Base-by-base conservation (phyloP, 2,888 invertebrate genomes). In the Drosophila stalkeri region DNA sequence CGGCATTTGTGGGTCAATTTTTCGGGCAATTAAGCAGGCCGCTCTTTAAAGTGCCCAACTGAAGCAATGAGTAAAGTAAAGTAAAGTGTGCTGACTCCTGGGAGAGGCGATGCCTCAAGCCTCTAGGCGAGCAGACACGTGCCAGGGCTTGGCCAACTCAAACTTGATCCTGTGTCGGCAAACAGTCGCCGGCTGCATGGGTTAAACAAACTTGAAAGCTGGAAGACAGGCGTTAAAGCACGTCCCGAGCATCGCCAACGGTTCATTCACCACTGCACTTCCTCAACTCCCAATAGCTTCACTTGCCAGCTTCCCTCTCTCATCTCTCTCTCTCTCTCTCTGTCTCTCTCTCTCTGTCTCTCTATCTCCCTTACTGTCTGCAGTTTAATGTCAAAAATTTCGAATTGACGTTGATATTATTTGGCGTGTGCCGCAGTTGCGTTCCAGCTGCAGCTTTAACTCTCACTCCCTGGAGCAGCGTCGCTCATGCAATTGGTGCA, bases 181-280 rank as follows among this genome's bases (percentile, higher is more conserved):
- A 79, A 75, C 82, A 85, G 75, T 80, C 74, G 72, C 64, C 75
- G 80, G 76, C 72, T 71, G 87, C 82, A 84, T 71, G 77, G 71
- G 79, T 86, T 84, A 84, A 81, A 80, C 87, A 86, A 82, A 80
- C 82, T 82, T 79, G 84, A 84, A 89, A 87, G 87, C 86, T 87
- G 74, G 61, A 82, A 87, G 79, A 89, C 85, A 80, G 72, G 81
- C 86, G 89, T 77, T 81, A 79, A 84, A 77, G 88, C 86, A 87
- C 86, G 86, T 87, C 76, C 89, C 60, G 72, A 52, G 20, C 74
- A 81, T 64, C 69, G 65, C 63, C 68, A 66, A 57, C 66, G 54
- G 80, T 82, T 82, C 86, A 80, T 86, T 72, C 84, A 83, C 81
- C 84, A 83, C 81, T 80, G 51, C 69, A 63, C 52, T 67, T 49